A percentile compares a stretch with the other conserved stretches of the same genome.
phyloP scores from a whole-genome alignment of 2,888 invertebrate species.

The Leptarthrus brevirostris region DNA sequence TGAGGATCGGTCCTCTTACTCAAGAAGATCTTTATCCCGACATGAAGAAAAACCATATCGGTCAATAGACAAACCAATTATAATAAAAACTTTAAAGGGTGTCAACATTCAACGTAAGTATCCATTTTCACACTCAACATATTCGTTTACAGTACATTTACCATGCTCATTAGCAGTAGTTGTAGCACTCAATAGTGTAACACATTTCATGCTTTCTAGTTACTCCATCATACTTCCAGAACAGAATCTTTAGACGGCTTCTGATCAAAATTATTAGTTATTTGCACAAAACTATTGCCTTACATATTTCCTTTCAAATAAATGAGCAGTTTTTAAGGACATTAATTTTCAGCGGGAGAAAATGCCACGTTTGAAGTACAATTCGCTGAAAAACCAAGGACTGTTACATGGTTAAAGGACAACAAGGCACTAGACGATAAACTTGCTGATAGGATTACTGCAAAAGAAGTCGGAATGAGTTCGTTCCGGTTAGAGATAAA shows the following conservation, averaged over 20 bases:
- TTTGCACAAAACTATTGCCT: not conserved
- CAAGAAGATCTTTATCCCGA: slow-evolving; percentile 48
- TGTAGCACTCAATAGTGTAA: slow-evolving; percentile 3
- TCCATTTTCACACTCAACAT: not conserved
- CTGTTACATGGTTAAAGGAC: slow-evolving; percentile 88
- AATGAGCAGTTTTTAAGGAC: slow-evolving; percentile 2
- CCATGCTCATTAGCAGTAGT: slow-evolving; percentile 1
- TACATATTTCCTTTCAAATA: not conserved
- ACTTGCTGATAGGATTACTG: slow-evolving; percentile 78
- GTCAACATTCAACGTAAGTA: slow-evolving; percentile 84
- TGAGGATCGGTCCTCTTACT: slow-evolving; percentile 1
- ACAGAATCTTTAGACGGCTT: slow-evolving; percentile 17
- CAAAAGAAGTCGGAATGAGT: slow-evolving; percentile 72
- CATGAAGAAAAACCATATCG: slow-evolving; percentile 61
- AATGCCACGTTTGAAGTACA: slow-evolving; percentile 84
- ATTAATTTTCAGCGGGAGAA: slow-evolving; percentile 76
- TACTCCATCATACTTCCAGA: not conserved
- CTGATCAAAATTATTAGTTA: not conserved
- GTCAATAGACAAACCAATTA: slow-evolving; percentile 75
- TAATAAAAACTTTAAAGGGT: slow-evolving; percentile 80
- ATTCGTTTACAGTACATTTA: too few species aligned
- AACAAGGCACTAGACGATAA: slow-evolving; percentile 83
- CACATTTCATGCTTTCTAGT: slow-evolving; percentile 23
- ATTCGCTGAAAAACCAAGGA: slow-evolving; percentile 73
- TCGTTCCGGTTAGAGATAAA: slow-evolving; percentile 79